A percentile compares a stretch with the other conserved stretches of the same genome.
These are phyloP conservation scores for Bemisia tabaci DNA, from an alignment of 1,140 invertebrate genomes.

Conservation along the genomic window DNA sequence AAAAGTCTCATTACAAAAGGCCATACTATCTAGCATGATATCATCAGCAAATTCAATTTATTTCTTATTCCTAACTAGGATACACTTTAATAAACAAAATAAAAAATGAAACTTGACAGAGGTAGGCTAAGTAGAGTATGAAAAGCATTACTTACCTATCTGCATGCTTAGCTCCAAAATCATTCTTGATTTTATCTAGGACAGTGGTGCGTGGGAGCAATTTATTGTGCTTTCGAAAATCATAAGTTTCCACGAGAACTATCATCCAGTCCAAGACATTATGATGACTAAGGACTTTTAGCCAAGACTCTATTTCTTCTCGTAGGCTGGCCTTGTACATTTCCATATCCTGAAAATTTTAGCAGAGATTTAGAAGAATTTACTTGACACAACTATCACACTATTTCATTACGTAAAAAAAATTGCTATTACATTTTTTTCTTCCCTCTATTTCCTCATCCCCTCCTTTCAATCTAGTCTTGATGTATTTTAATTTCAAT, in stretches of 20 bases:
- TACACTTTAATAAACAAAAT: too few relatives aligned
- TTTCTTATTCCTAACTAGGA: too few relatives aligned
- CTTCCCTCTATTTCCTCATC: neutral
- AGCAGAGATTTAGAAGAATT: constrained; percentile 16
- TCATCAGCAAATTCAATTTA: too few relatives aligned
- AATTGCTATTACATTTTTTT: neutral
- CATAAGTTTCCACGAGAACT: constrained; percentile 80
- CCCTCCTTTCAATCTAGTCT: neutral
- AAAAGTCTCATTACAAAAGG: too few relatives aligned
- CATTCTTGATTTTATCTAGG: constrained; percentile 82
- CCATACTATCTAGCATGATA: too few relatives aligned
- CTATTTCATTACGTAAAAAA: too few relatives aligned
- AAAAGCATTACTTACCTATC: constrained; percentile 56
- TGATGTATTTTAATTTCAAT: neutral
- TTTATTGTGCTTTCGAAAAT: constrained; percentile 83
- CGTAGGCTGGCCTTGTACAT: constrained; percentile 68
- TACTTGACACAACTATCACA: too few relatives aligned
- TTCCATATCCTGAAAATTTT: constrained; percentile 77
- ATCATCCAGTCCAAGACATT: constrained; percentile 87
- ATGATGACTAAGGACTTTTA: constrained; percentile 55
- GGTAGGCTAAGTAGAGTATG: too few relatives aligned
- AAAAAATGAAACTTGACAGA: too few relatives aligned
- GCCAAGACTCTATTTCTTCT: constrained; percentile 81
- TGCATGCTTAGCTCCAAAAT: constrained; percentile 82
- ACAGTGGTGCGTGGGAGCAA: constrained; percentile 82